Base-by-base conservation (phyloP, 1,140 invertebrate genomes). In the Carposina sasakii region DNA sequence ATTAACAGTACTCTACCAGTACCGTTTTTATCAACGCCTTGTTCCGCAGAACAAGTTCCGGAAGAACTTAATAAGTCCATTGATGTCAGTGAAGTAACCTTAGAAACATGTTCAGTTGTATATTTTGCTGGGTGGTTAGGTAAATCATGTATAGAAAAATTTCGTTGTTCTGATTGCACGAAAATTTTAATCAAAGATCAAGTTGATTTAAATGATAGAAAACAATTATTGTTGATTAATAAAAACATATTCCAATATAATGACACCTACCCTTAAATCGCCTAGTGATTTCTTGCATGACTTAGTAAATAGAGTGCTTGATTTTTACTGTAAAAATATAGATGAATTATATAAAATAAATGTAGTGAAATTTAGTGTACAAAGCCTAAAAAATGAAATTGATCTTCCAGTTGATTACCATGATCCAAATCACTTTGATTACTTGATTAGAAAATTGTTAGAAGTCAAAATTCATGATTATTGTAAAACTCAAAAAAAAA, bases 41-140 rank as follows among this genome's bases (percentile, higher is more conserved):
- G 36, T 2, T 9, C 13, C 2, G 12, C 19, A 31, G 15, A 3
- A 17, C 10, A 43, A 12, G 12, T 21, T 20, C n/a, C 43, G 16
- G 30, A 20, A 15, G 3, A 26, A 22, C 4, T 19, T 15, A n/a
- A 20, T 33, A 5, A 26, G 19, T 22, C 30, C n/a, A n/a, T 19
- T 12, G 26, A n/a, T n/a, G n/a, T n/a, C n/a, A n/a, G 12, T 31
- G n/a, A 31, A 31, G 6, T 45, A 13, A 33, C 43, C 4, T 20
- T 50, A 19, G 48, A 50, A 39, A 34, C 26, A 16, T 50, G 39
- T 36, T 50, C 48, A 23, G 26, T 43, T 43, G 48, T 50, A 1
- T 50, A 50, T 50, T 50, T 50, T 50, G 48, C 48, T 24, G 48
- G 48, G 22, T 50, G 40, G 39, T 26, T 50, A 10, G 48, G 39